Conservation (phyloP, 2,113 vertebrate species). For the Alces alces region DNA sequence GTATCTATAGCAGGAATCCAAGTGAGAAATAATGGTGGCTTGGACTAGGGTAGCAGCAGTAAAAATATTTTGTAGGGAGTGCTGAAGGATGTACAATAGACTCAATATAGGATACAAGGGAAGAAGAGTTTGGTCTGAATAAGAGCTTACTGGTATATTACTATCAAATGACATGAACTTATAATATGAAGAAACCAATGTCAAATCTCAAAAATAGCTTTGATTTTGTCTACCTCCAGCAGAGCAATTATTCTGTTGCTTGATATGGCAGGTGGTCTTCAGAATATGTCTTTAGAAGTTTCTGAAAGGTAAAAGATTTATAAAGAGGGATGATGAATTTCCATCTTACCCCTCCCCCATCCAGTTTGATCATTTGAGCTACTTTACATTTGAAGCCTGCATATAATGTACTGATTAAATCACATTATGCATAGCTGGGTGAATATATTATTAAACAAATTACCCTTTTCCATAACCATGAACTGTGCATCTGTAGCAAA, state of each 20-base stretch:
- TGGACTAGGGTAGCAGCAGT: neutral
- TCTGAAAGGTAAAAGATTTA: constrained; percentile 23
- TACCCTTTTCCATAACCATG: constrained; percentile 71
- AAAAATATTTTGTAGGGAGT: neutral
- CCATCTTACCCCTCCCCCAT: constrained; percentile 13
- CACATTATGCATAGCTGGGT: constrained; percentile 75
- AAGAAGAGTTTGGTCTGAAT: neutral
- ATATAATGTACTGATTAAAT: constrained; percentile 80
- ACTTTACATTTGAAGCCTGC: constrained; percentile 74
- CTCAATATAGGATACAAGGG: neutral
- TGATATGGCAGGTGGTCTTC: neutral
- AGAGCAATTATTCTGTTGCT: neutral
- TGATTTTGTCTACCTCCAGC: neutral
- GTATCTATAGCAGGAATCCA: neutral
- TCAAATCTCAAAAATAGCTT: neutral
- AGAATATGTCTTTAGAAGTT: neutral
- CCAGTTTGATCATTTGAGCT: constrained; percentile 75
- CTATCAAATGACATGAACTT: neutral
- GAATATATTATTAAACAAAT: constrained; percentile 82
- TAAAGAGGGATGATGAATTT: neutral
- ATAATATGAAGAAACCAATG: neutral
- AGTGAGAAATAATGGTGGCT: neutral
- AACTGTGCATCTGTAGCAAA: constrained; percentile 80
- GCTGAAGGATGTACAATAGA: neutral
- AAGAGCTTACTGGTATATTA: neutral